Conservation (phyloP, 2,113 vertebrate species). For the Megatriorchis doriae region DNA sequence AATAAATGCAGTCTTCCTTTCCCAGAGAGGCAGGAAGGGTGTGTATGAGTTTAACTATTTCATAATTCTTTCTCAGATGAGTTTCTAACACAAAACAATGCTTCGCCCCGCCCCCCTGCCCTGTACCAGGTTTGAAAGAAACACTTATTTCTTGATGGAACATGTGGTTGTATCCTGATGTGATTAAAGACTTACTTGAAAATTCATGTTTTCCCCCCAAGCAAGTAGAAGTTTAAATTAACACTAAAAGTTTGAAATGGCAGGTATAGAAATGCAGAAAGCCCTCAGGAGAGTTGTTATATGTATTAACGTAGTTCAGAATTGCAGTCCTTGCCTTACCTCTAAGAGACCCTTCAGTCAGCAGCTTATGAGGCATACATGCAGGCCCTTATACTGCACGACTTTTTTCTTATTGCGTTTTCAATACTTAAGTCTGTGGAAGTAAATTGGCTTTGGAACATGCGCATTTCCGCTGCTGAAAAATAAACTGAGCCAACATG, state of each 20-base stretch:
- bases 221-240: background rate
- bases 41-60: slow-evolving; percentile 37
- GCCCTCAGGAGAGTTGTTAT: background rate
- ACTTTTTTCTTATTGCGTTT: background rate
- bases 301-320: background rate
- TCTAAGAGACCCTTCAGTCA: background rate
- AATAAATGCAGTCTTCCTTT: slow-evolving; percentile 57
- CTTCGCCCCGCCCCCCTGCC: background rate
- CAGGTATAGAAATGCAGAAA: background rate
- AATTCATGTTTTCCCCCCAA: background rate
- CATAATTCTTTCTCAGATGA: background rate
- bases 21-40: slow-evolving; percentile 58
- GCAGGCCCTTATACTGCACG: background rate
- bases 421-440: background rate
- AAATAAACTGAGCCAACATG: background rate
- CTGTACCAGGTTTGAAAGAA: background rate
- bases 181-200: background rate
- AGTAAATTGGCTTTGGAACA: background rate
- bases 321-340: background rate
- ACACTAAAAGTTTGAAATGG: background rate
- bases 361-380: background rate
- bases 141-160: background rate
- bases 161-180: background rate
- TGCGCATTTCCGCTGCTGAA: background rate
- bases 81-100: background rate